Conservation (phyloP, 1,140 invertebrate genomes). For the Colletes latitarsis region DNA sequence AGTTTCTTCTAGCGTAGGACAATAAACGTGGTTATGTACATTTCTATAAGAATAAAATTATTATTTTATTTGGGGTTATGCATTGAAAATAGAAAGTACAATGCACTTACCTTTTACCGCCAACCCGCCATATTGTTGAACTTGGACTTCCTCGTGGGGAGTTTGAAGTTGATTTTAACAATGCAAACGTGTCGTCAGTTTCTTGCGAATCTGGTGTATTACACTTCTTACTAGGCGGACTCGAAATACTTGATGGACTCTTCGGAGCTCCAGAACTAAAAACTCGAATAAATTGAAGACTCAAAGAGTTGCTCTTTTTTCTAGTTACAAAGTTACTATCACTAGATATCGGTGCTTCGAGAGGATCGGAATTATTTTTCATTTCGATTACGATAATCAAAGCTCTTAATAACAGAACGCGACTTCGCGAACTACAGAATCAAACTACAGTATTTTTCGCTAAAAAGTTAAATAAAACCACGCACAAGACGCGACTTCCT, state of each 20-base stretch:
- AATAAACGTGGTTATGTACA: too few species aligned
- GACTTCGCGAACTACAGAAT: not conserved
- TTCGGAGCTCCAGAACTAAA: conserved; percentile 48
- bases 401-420: not conserved
- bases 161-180: conserved; percentile 13
- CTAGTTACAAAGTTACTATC: conserved; percentile 1
- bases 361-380: conserved; percentile 42
- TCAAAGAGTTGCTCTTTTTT: conserved; percentile 51
- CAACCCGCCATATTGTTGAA: conserved; percentile 28
- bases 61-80: too few species aligned
- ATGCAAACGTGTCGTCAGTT: conserved; percentile 29
- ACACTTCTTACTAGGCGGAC: conserved; percentile 15
- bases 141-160: not conserved
- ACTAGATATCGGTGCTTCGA: conserved; percentile 6
- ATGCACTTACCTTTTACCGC: conserved; percentile 48
- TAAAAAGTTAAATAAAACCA: conserved; percentile 19
- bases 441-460: not conserved
- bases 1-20: too few species aligned
- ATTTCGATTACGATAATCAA: conserved; percentile 1
- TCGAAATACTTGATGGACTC: too few species aligned
- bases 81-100: not conserved
- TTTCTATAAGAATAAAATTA: too few species aligned
- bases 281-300: conserved; percentile 57
- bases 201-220: conserved; percentile 27
- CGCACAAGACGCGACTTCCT: conserved; percentile 41